A percentile compares a stretch with the other conserved stretches of the same genome.
Conservation (phyloP, 2,113 vertebrate genomes). For the Phaetusa simplex region DNA sequence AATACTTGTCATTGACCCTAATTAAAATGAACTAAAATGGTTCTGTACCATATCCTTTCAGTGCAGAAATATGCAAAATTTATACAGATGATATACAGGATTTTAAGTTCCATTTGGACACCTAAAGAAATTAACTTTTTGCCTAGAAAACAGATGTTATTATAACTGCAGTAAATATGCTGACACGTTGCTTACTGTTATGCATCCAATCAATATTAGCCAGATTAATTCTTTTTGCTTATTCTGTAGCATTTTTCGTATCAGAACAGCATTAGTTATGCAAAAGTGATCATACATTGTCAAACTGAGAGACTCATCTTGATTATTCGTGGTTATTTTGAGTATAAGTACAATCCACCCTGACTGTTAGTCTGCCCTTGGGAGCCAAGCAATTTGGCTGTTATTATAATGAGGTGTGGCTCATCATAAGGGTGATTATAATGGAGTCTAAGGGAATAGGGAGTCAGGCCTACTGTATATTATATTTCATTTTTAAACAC, state of each 20-base stretch:
- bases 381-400: slow-evolving; percentile 75
- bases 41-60: not conserved
- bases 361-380: slow-evolving; percentile 72
- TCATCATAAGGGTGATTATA: slow-evolving; percentile 75
- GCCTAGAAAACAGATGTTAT: not conserved
- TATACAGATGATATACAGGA: not conserved
- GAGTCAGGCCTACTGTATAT: slow-evolving; percentile 60
- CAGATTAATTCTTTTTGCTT: slow-evolving; percentile 48
- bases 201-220: slow-evolving; percentile 50
- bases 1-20: not conserved
- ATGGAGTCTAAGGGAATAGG: slow-evolving; percentile 67
- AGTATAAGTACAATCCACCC: slow-evolving; percentile 74
- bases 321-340: slow-evolving; percentile 76
- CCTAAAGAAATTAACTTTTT: not conserved
- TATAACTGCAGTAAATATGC: slow-evolving; percentile 1
- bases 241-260: slow-evolving; percentile 53
- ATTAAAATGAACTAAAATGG: not conserved
- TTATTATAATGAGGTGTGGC: slow-evolving; percentile 76
- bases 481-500: slow-evolving; percentile 68
- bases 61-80: not conserved
- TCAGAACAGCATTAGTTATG: slow-evolving; percentile 68
- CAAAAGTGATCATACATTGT: slow-evolving; percentile 69
- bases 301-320: slow-evolving; percentile 69
- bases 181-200: slow-evolving; percentile 15
- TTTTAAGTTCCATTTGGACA: not conserved